Evolutionary conservation across 2,797 vertebrate species (phyloP).

Genomic region (Echeneis naucrates): DNA sequence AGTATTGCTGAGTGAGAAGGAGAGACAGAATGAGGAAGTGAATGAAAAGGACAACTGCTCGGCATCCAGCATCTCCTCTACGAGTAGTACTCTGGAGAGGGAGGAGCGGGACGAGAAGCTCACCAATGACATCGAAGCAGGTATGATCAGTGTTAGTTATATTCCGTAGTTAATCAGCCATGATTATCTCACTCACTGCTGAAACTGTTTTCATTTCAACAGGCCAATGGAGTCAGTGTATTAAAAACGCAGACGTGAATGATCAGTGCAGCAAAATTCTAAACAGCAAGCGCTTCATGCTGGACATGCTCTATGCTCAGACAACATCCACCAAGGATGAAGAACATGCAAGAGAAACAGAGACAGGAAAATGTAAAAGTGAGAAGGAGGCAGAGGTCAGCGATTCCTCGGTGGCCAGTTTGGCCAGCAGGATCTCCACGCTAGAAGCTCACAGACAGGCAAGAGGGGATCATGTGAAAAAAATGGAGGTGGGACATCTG

Average conservation of each 20-base stretch:
- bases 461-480: slow-evolving; percentile 89
- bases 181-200: neutral
- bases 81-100: slow-evolving; percentile 97
- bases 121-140: slow-evolving; percentile 87
- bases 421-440: slow-evolving; percentile 91
- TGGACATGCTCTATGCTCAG: slow-evolving; percentile 97
- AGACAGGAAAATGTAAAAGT: slow-evolving; percentile 82
- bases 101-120: slow-evolving; percentile 94
- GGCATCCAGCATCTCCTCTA: slow-evolving; percentile 97
- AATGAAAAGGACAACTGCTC: slow-evolving; percentile 99
- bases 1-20: slow-evolving; percentile 93
- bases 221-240: slow-evolving; percentile 88
- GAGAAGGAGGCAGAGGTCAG: slow-evolving; percentile 81
- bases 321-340: slow-evolving; percentile 83
- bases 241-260: slow-evolving; percentile 88
- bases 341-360: slow-evolving; percentile 80
- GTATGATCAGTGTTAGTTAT: slow-evolving; percentile 71
- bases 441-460: slow-evolving; percentile 90
- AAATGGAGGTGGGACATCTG: slow-evolving; percentile 88
- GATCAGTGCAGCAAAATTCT: slow-evolving; percentile 92
- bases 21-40: slow-evolving; percentile 96
- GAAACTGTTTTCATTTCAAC: slow-evolving; percentile 61
- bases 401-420: slow-evolving; percentile 86
- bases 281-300: slow-evolving; percentile 94
- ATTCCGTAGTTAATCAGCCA: neutral